Percentiles rank a stretch among this genome's conserved stretches.
Conservation (phyloP, 2,113 vertebrate species). For the Sialia sialis region DNA sequence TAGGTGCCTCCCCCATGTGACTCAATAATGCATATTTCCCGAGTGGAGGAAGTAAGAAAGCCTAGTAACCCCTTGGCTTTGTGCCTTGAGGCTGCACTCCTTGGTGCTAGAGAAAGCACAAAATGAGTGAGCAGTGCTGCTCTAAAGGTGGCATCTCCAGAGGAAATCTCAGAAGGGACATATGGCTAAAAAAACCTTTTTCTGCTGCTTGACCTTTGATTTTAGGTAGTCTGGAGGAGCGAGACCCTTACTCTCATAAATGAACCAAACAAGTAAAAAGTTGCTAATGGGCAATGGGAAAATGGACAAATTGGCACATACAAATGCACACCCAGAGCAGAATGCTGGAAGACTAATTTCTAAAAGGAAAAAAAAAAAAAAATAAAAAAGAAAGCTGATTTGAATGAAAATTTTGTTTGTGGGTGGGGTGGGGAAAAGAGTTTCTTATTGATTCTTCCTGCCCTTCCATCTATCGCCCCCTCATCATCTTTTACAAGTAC, state of each 20-base stretch:
- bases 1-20: background rate
- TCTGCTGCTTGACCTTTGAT: background rate
- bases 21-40: background rate
- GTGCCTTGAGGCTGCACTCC: background rate
- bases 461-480: background rate
- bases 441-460: background rate
- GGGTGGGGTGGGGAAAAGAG: background rate
- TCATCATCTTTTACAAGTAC: background rate
- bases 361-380: background rate
- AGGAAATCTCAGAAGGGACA: background rate
- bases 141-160: background rate
- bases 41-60: background rate
- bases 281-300: background rate
- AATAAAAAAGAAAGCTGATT: rapidly evolving
- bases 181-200: background rate
- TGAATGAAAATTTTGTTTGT: background rate
- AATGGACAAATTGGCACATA: background rate
- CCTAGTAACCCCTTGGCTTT: background rate
- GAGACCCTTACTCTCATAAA: background rate
- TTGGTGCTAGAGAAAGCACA: background rate
- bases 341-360: background rate
- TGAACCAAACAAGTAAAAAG: background rate
- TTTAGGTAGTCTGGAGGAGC: background rate
- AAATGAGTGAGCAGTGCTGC: background rate
- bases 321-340: background rate